Evolutionary conservation across 2,113 vertebrate genomes (phyloP).

Genomic region (Malurus melanocephalus): DNA sequence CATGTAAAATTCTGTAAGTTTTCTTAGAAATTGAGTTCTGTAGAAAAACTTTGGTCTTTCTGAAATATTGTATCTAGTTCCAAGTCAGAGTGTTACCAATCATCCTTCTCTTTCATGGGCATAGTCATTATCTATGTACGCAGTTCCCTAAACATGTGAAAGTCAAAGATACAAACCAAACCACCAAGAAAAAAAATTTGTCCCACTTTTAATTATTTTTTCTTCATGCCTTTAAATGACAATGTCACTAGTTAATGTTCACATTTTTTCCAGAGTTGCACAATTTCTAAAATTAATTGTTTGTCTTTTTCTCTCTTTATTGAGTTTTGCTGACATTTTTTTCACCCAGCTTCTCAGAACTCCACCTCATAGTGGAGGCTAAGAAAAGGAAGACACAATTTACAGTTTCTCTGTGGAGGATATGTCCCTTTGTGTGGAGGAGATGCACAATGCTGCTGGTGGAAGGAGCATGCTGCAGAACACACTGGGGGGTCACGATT

Average conservation of each 20-base stretch:
- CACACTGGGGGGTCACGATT: rapidly evolving
- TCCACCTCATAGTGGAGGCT: neutral
- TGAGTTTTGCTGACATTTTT: neutral
- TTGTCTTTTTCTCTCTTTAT: neutral
- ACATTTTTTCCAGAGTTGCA: neutral
- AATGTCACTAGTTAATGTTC: neutral
- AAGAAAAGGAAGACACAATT: neutral
- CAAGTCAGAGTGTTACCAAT: neutral
- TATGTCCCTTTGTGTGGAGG: neutral
- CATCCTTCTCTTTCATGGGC: neutral
- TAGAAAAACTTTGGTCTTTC: neutral
- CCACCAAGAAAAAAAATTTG: rapidly evolving
- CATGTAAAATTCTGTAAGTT: neutral
- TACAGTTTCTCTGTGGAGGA: neutral
- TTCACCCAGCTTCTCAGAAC: neutral
- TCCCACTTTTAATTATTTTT: neutral
- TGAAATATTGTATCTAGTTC: neutral
- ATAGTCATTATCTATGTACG: neutral
- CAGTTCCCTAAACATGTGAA: neutral
- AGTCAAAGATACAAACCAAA: neutral
- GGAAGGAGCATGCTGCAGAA: neutral
- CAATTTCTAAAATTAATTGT: neutral
- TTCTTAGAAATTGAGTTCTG: neutral
- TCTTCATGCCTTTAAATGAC: neutral
- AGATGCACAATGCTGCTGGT: neutral